A percentile compares a stretch with the other conserved stretches of the same genome.
Conservation (phyloP, 1,140 invertebrate genomes). For the Helicoverpa zea region DNA sequence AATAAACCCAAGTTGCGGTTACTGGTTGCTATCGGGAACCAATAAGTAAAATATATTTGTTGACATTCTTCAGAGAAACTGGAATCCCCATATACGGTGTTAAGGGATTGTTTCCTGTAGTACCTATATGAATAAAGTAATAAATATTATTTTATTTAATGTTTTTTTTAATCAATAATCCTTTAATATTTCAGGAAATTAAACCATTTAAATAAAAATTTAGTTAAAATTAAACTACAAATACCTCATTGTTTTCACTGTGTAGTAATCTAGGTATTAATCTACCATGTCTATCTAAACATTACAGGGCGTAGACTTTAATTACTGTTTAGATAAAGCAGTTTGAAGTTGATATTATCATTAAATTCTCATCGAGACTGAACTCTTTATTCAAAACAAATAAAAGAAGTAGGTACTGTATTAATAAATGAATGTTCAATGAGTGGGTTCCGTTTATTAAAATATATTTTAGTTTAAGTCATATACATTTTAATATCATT, state of each 20-base stretch:
- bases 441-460: background rate
- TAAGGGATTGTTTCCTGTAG: background rate
- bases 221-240: too few relatives aligned
- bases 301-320: conserved; percentile 5
- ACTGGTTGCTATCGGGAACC: background rate
- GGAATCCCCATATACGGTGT: background rate
- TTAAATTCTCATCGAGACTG: conserved; percentile 25
- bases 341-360: conserved; percentile 32
- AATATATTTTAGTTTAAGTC: background rate
- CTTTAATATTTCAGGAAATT: too few relatives aligned
- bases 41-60: background rate
- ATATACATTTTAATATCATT: background rate
- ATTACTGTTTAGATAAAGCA: conserved; percentile 35
- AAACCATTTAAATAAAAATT: background rate
- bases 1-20: background rate
- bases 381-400: background rate
- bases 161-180: too few relatives aligned
- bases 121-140: background rate
- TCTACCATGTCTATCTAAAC: background rate
- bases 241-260: background rate
- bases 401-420: background rate
- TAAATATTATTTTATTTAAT: background rate
- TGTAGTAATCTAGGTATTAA: conserved; percentile 13
- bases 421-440: background rate
- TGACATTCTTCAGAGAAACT: conserved; percentile 15